Conservation (phyloP, 1,140 invertebrate species). For the Battus philenor region DNA sequence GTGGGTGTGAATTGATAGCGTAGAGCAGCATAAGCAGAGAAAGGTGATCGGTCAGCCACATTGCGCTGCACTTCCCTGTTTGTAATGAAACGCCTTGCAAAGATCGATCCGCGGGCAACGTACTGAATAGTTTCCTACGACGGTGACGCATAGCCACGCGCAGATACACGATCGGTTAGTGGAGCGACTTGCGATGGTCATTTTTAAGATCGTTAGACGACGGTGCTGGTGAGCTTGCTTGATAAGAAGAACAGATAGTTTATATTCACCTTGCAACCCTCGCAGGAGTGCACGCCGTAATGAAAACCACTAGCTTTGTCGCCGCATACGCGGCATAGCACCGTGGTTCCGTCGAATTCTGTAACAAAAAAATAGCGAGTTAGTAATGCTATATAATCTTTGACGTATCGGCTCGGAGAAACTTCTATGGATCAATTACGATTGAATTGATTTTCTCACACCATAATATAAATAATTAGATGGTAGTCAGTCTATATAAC, state of each 20-base stretch:
- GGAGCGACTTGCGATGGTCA: too few relatives aligned
- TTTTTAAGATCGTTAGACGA: too few relatives aligned
- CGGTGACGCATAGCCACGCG: not conserved
- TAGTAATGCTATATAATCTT: too few relatives aligned
- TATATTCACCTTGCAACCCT: conserved; percentile 97
- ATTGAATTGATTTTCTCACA: too few relatives aligned
- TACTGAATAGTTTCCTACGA: not conserved
- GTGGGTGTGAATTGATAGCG: conserved; percentile 17
- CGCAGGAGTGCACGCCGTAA: conserved; percentile 99
- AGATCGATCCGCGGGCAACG: not conserved
- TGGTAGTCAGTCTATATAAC: too few relatives aligned
- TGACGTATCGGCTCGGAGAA: too few relatives aligned
- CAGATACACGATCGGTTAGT: not conserved
- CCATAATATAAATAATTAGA: too few relatives aligned
- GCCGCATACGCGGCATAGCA: conserved; percentile 97
- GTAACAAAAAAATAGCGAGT: conserved; percentile 74
- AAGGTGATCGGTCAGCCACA: conserved; percentile 19
- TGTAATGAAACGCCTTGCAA: not conserved
- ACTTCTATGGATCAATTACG: too few relatives aligned
- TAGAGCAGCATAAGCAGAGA: conserved; percentile 16
- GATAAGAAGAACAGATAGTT: conserved; percentile 3
- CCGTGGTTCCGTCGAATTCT: conserved; percentile 99
- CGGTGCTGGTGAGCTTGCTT: conserved; percentile 31
- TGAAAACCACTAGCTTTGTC: conserved; percentile 99
- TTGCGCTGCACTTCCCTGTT: conserved; percentile 15